Evolutionary conservation across 2,888 invertebrate species (phyloP), one percentile per base, ranked within the genome.

Genomic region (Noctua comes): DNA sequence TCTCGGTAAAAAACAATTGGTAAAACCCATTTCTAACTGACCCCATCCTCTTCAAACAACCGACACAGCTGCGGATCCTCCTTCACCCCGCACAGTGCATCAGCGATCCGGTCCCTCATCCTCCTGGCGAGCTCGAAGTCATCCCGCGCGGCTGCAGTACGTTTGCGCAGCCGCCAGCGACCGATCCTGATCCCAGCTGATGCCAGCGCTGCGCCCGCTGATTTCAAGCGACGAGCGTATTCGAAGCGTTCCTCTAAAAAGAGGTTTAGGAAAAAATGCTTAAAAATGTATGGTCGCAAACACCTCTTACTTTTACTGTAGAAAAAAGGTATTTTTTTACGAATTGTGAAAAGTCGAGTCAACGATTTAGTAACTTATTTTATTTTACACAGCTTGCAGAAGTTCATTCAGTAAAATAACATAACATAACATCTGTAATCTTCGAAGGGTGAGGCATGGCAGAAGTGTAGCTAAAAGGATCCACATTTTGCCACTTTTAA

Each of bases 61-160:
- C 98, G 97, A 46, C 98, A 97, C 1, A 99, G 97, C 86, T 98
- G 97, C 0, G 99, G 96, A 78, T 98, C 98, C 73, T 98, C 97
- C 89, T 98, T 98, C 1, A 98, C 97, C 73, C 98, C 97, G 27
- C 97, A 96, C 68, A 99, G 97, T 77, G 98, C 99, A 89, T 98
- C 98, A 89, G 99, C 98, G 91, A 99, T 99, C 94, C 99, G 98
- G 80, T 98, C 98, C 90, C 99, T 98, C 95, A 99, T 99, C 76
- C 98, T 97, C 83, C 98, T 97, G 0, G 99, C 99, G 82, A 98
- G 98, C 90, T 99, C 99, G 92, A 99, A 99, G 95, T 99, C 99
- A 91, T 99, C 99, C 77, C 98, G 97, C 64, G 98, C 98, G 4
- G 99, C 99, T 0, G 99, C 99, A 77, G 99, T 99, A 46, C 98